Base-by-base conservation (phyloP, 2,113 vertebrate genomes). In the Galbula dea region DNA sequence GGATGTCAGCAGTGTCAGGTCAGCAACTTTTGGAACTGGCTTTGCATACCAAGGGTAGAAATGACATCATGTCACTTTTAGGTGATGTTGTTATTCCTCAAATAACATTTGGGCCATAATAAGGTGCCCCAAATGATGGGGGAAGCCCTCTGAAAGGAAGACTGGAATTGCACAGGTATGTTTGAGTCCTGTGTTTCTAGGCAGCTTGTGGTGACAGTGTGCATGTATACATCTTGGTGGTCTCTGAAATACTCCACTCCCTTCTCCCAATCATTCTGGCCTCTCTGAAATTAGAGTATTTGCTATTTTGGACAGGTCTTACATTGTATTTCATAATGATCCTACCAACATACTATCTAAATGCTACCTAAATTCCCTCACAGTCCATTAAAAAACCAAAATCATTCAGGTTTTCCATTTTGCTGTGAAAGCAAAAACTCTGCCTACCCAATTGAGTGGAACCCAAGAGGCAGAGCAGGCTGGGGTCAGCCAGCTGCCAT, bases 341-440 rank as follows among this genome's bases (percentile, higher is more conserved):
- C 3, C 39, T 10, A 21, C 21, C 39, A 39, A 30, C 0, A 0
- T 4, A 0, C 6, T 48, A 3, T 13, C 7, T 39, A n/a, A 86
- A 29, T n/a, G 13, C 11, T 37, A 9, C 29, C 39, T 29, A 7
- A 83, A 7, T 55, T 76, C 22, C 12, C 3, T 0, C 11, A 39
- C 18, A 49, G 4, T 32, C n/a, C 2, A 1, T 26, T 39, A 66
- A 54, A 12, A 76, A 10, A 3, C 41, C 10, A 24, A 71, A 10
- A 26, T 48, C 3, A 3, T 10, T 36, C 51, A 30, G 6, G 30
- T 26, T 55, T 62, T 48, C 48, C 7, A 2, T 12, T 24, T 52
- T 62, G 23, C 20, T 58, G 0, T 12, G 63, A 54, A 15, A 29
- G 17, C 41, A 36, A 5, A 51, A 66, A 11, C 7, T 43, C 57